Conservation (phyloP, 2,888 invertebrate genomes). For the Thalpophila matura region DNA sequence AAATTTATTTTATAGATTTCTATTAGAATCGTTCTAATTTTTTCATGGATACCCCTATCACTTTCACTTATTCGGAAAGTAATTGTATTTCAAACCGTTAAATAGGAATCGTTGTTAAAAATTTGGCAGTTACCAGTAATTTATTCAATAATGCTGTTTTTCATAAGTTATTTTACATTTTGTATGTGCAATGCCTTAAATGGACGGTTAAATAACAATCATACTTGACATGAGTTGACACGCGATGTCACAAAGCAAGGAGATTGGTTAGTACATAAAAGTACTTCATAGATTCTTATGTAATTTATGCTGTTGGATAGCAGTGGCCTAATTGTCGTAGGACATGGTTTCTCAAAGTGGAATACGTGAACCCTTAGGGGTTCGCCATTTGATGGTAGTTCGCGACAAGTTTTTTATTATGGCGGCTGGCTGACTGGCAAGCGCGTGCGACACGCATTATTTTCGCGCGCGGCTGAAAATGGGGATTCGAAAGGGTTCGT, state of each 20-base stretch:
- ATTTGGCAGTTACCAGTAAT: constrained; percentile 23
- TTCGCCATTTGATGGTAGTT: too few relatives aligned
- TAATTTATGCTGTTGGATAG: constrained; percentile 2
- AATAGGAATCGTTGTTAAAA: constrained; percentile 39
- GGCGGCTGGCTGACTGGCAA: too few relatives aligned
- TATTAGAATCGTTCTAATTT: constrained; percentile 40
- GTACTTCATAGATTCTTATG: constrained; percentile 9
- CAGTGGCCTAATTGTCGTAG: neutral
- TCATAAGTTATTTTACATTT: constrained; percentile 19
- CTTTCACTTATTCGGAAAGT: constrained; percentile 50
- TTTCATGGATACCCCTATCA: constrained; percentile 45
- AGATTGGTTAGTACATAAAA: constrained; percentile 14
- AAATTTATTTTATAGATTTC: constrained; percentile 25
- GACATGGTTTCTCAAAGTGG: too few relatives aligned
- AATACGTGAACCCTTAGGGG: too few relatives aligned
- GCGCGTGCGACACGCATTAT: too few relatives aligned
- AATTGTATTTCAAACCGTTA: constrained; percentile 48
- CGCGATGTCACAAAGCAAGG: constrained; percentile 11
- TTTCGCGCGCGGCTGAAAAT: too few relatives aligned
- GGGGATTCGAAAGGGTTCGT: too few relatives aligned
- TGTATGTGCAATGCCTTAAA: constrained; percentile 27
- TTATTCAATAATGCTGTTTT: constrained; percentile 30
- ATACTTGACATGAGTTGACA: constrained; percentile 36
- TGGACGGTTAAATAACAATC: constrained; percentile 20
- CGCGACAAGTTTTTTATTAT: too few relatives aligned